Evolutionary conservation across 1,140 invertebrate species (phyloP), one percentile per base, ranked within the genome.

Genomic region (Spodoptera litura): DNA sequence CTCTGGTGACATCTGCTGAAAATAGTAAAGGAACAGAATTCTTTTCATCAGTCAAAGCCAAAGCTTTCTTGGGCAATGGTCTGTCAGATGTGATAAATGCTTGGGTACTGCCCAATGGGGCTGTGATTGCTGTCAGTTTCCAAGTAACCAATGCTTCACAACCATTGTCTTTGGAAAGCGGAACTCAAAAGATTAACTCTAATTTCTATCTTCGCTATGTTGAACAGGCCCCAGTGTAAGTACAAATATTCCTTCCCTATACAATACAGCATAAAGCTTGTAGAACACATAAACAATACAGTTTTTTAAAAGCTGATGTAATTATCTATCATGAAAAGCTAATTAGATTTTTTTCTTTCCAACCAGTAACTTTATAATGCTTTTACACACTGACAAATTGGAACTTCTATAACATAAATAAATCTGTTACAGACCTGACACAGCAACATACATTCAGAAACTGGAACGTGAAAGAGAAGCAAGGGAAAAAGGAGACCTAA

Each of bases 391-490:
- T 59, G 52, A 59, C 11, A 5, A n/a, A 20, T 59, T 13, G 2
- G 49, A n/a, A 38, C 62, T 44, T 11, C 27, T 20, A 44, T 3
- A 38, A 66, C 15, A 66, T 6, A 12, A 20, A 13, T 80, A 31
- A 31, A 81, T 79, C 86, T 85, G 83, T 95, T 95, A 62, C 91
- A 98, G 97, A 31, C 98, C 99, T 68, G 98, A 99, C 85, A 99
- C 98, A 9, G 97, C 98, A 52, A 97, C 97, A 13, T 99, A 98
- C 86, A 98, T 99, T 85, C 97, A 99, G 87, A 99, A 99, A 91
- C 86, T 99, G 51, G 98, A 99, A 92, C 94, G 97, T 78, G 98
- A 99, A 94, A 96, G 97, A 84, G 97, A 98, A 93, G 98, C 98
- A 9, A 97, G 98, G 85, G 97, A 98, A 89, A 97, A 97, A 82